Base-by-base conservation (phyloP, 2,113 vertebrate species). In the Aix galericulata region DNA sequence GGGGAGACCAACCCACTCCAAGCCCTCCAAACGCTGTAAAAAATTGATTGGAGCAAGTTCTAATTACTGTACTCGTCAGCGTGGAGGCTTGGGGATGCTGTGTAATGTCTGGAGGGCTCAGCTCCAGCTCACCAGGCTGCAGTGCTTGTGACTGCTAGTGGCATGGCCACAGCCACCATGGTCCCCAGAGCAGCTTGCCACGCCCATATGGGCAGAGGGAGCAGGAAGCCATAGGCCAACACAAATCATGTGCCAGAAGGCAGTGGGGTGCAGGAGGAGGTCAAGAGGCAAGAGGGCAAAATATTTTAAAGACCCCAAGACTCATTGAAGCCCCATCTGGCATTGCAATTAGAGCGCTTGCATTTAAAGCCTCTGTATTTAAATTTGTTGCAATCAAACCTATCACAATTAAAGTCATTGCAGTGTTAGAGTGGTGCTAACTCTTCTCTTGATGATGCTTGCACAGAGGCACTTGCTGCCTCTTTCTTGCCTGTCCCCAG, bases 381-480 rank as follows among this genome's bases (percentile, higher is more conserved):
- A 48, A 62, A n/a, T 26, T 55, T 44, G 6, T n/a, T 2, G 52
- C 21, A 2, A 3, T 13, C 20, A 9, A 18, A 5, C 16, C 67
- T 17, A 2, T 38, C 17, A 52, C 82, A 56, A 29, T 80, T 76
- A 72, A 31, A 0, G 5, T 72, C 42, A 0, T 44, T 1, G 8
- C 44, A 8, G 38, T 34, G 18, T 26, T 18, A 17, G 26, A 12
- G 52, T 0, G 1, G 18, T 36, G 52, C 12, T 0, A 5, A 12
- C 17, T 27, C 11, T 29, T 17, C 62, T 38, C 36, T 52, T 29
- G 38, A 15, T 3, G 26, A 18, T 29, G 36, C 26, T 40, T 11
- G 27, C 4, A 2, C 0, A 7, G 29, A 16, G 80, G 34, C 8
- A 21, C 58, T 10, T 5, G 55, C 59, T 27, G 14, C 31, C 42